These are phyloP conservation scores for Sinocyclocheilus grahami DNA, from an alignment of 2,113 vertebrate species.

Conservation along the genomic window DNA sequence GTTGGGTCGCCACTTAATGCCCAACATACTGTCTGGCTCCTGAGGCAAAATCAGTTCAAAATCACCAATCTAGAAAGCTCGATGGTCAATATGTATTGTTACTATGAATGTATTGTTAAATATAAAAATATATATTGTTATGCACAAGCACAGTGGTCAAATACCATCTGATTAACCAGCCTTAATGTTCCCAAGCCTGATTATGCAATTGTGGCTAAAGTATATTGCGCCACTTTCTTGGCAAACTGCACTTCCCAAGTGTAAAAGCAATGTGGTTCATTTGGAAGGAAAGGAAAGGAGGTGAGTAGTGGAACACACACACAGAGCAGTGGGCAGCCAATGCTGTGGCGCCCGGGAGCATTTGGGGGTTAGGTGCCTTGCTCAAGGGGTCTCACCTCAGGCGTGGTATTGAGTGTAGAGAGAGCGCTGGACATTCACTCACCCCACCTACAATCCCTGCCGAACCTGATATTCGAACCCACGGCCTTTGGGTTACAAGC, in stretches of 20 bases:
- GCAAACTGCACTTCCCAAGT: not conserved
- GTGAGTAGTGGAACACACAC: no score
- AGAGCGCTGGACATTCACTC: no score
- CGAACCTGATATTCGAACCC: no score
- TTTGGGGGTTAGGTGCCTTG: no score
- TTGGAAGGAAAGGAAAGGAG: no score
- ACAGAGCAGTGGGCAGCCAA: no score
- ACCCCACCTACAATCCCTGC: no score
- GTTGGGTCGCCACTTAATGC: not conserved
- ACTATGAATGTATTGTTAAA: not conserved
- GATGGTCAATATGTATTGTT: not conserved
- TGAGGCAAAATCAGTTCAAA: not conserved
- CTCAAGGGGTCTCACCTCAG: no score
- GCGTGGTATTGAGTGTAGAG: no score
- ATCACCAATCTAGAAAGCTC: not conserved
- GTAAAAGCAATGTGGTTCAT: not conserved
- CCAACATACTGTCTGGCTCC: not conserved
- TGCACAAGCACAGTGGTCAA: not conserved
- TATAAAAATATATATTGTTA: not conserved
- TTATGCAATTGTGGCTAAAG: constrained; percentile 2
- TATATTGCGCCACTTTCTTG: not conserved
- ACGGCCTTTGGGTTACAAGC: no score
- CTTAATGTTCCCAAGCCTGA: not conserved
- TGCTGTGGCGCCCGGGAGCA: no score
- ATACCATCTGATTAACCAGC: not conserved